These are phyloP conservation scores for Drosophila arawakana DNA, from an alignment of 1,140 invertebrate species.

Conservation along the genomic window DNA sequence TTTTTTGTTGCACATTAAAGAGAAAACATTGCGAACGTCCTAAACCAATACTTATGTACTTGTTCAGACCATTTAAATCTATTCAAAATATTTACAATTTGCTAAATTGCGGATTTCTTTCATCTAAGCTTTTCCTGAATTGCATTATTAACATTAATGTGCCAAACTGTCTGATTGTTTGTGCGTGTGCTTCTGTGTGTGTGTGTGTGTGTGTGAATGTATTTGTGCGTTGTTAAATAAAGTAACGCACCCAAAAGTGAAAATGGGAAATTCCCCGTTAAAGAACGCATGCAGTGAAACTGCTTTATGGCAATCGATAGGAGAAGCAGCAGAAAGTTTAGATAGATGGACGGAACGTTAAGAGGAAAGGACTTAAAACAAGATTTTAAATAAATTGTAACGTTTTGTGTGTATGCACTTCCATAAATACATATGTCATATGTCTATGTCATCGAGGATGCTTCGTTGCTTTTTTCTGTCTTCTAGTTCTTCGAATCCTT, in stretches of 20 bases:
- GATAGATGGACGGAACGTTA: slow-evolving; percentile 37
- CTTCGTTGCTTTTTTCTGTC: slow-evolving; percentile 84
- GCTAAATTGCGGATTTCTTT: slow-evolving; percentile 65
- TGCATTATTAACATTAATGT: slow-evolving; percentile 26
- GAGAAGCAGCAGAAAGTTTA: slow-evolving; percentile 37
- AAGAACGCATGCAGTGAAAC: slow-evolving; percentile 42
- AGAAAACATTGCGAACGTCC: slow-evolving; percentile 74
- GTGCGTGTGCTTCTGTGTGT: slow-evolving; percentile 9
- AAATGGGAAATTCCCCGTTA: slow-evolving; percentile 3
- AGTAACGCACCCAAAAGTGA: slow-evolving; percentile 51
- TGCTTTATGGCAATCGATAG: slow-evolving; percentile 77
- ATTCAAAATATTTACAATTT: slow-evolving; percentile 77
- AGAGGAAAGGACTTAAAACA: slow-evolving; percentile 51
- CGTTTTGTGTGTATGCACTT: slow-evolving; percentile 42
- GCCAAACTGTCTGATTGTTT: background rate
- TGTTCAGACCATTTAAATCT: slow-evolving; percentile 47
- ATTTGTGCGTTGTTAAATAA: slow-evolving; percentile 54
- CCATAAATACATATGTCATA: background rate
- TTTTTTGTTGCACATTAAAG: slow-evolving; percentile 75
- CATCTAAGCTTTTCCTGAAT: slow-evolving; percentile 42
- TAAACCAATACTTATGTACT: slow-evolving; percentile 50
- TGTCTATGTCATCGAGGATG: slow-evolving; percentile 10
- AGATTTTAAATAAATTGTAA: slow-evolving; percentile 56
- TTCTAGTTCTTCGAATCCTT: slow-evolving; percentile 85
- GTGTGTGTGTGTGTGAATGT: slow-evolving; percentile 7